Conservation (phyloP, 2,888 invertebrate species). For the Ophion obscuratus region DNA sequence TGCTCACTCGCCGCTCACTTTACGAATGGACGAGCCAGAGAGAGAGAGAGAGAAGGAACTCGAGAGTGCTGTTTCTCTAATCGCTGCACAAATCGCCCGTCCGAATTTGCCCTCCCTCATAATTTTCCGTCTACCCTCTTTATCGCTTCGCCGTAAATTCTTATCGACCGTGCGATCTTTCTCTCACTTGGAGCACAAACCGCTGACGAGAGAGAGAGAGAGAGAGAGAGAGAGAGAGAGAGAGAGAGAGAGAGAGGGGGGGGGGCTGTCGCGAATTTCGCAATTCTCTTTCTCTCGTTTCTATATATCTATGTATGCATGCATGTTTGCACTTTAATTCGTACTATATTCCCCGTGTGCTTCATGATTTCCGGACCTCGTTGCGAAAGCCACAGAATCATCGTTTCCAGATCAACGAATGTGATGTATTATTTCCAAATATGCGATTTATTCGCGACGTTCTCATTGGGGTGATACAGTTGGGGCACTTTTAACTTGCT, state of each 20-base stretch:
- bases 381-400: too few relatives aligned
- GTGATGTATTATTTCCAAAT: too few relatives aligned
- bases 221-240: constrained; percentile 20
- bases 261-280: constrained; percentile 8
- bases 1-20: constrained; percentile 51
- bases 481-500: too few relatives aligned
- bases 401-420: too few relatives aligned
- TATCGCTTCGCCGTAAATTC: constrained; percentile 67
- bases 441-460: too few relatives aligned
- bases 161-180: constrained; percentile 64
- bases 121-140: constrained; percentile 69
- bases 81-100: constrained; percentile 74
- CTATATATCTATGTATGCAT: neutral
- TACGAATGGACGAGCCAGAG: constrained; percentile 39
- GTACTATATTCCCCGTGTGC: neutral
- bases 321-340: neutral
- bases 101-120: constrained; percentile 73
- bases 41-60: constrained; percentile 41
- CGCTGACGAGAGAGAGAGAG: constrained; percentile 47
- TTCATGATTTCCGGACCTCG: too few relatives aligned
- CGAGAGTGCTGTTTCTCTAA: constrained; percentile 66
- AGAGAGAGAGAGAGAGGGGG: neutral
- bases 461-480: too few relatives aligned
- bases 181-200: constrained; percentile 60
- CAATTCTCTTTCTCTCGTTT: constrained; percentile 5